Percentiles rank a stretch among this genome's conserved stretches.
These are phyloP conservation scores for Astur gentilis DNA, from an alignment of 2,113 vertebrate species.

Conservation along the genomic window DNA sequence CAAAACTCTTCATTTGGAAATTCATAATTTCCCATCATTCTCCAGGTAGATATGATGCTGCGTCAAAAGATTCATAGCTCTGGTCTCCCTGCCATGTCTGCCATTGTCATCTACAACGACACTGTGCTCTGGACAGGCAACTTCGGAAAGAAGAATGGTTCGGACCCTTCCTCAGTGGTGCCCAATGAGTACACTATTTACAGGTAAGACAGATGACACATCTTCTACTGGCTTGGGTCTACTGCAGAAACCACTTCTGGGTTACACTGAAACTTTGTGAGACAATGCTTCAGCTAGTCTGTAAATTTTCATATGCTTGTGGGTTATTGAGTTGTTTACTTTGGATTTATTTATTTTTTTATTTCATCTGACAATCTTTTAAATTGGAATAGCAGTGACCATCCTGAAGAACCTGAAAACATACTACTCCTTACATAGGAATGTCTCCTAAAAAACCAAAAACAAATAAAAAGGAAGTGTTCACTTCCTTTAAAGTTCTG, in stretches of 20 bases:
- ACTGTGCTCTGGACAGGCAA: constrained; percentile 91
- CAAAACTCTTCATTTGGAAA: background rate
- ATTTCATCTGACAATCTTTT: background rate
- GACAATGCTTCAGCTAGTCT: background rate
- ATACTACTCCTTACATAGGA: background rate
- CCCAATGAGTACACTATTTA: constrained; percentile 89
- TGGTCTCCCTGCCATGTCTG: constrained; percentile 82
- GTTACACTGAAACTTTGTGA: background rate
- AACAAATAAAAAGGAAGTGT: background rate
- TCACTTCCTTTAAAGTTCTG: background rate
- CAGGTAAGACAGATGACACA: constrained; percentile 71
- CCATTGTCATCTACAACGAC: constrained; percentile 86
- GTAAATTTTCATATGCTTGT: background rate
- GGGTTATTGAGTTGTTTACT: background rate
- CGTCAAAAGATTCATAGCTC: constrained; percentile 71
- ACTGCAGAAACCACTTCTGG: background rate
- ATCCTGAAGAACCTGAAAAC: background rate
- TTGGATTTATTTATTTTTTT: background rate
- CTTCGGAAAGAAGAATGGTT: constrained; percentile 86
- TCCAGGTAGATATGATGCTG: constrained; percentile 81
- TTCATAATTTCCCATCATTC: no score
- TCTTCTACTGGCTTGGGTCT: no score
- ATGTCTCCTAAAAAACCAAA: background rate
- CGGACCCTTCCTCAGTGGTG: constrained; percentile 73
- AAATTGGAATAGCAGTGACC: background rate